These are phyloP conservation scores for Pseudococcus jackbeardsleyi DNA, from an alignment of 2,888 invertebrate genomes.

Conservation along the genomic window DNA sequence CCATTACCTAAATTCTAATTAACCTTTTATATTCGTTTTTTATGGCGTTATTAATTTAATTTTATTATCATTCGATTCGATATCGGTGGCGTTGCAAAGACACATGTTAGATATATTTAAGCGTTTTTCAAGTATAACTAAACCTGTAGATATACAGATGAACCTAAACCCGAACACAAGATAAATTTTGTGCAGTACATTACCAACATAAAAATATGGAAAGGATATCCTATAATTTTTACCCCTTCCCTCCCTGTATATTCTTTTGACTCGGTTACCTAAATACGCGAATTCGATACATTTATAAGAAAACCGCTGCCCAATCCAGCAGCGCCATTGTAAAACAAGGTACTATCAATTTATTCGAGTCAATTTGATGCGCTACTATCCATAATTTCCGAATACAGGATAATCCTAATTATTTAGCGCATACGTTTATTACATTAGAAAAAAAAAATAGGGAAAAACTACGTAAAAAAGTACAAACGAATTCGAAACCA, in stretches of 20 bases:
- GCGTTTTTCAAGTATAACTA: too few relatives aligned
- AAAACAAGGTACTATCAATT: not conserved
- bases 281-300: not conserved
- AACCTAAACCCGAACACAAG: too few relatives aligned
- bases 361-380: conserved; percentile 61
- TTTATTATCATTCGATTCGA: conserved; percentile 42
- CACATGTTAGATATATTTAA: conserved; percentile 27
- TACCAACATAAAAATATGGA: not conserved
- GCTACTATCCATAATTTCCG: conserved; percentile 57
- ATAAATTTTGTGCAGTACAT: not conserved
- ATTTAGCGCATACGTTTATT: conserved; percentile 57
- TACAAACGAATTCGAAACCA: conserved; percentile 58
- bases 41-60: conserved; percentile 45
- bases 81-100: conserved; percentile 52
- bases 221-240: conserved; percentile 16
- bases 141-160: too few relatives aligned
- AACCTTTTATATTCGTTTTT: conserved; percentile 38
- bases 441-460: not conserved
- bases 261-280: not conserved
- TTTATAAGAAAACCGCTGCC: not conserved
- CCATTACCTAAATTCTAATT: conserved; percentile 41
- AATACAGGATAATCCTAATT: conserved; percentile 64
- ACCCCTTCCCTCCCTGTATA: not conserved
- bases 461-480: conserved; percentile 26
- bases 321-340: not conserved